phyloP scores from a whole-genome alignment of 2,888 invertebrate species.

The Conchocele bisecta region DNA sequence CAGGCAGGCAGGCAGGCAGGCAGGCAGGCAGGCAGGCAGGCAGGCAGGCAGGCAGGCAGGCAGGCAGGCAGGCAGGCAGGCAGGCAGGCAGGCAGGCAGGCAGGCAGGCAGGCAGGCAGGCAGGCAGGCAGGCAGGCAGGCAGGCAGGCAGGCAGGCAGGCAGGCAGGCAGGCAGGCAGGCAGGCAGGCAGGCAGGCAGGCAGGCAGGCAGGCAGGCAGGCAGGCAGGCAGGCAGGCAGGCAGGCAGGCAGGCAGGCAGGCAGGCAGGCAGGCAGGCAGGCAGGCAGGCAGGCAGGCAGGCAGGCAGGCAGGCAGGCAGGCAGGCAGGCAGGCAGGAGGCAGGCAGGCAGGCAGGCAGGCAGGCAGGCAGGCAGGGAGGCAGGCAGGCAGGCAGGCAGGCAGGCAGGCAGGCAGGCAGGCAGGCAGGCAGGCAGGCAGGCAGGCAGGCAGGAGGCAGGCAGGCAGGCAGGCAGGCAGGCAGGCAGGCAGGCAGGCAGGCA shows the following conservation, averaged over 20 bases:
- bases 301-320: background rate
- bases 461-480: background rate
- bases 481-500: too few relatives aligned
- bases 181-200: constrained; percentile 4
- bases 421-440: background rate
- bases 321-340: too few relatives aligned
- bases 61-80: constrained; percentile 3
- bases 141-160: constrained; percentile 3
- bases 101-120: constrained; percentile 3
- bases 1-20: constrained; percentile 3
- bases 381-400: background rate
- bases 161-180: constrained; percentile 3
- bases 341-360: background rate
- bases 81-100: background rate
- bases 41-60: constrained; percentile 3
- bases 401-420: background rate
- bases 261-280: background rate
- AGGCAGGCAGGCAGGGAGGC: background rate
- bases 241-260: constrained; percentile 3
- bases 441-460: too few relatives aligned
- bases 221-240: constrained; percentile 3
- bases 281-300: background rate
- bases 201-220: constrained; percentile 3
- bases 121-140: constrained; percentile 3
- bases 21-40: constrained; percentile 3